Base-by-base conservation (phyloP, 2,113 vertebrate genomes). In the Callopanchax toddi region DNA sequence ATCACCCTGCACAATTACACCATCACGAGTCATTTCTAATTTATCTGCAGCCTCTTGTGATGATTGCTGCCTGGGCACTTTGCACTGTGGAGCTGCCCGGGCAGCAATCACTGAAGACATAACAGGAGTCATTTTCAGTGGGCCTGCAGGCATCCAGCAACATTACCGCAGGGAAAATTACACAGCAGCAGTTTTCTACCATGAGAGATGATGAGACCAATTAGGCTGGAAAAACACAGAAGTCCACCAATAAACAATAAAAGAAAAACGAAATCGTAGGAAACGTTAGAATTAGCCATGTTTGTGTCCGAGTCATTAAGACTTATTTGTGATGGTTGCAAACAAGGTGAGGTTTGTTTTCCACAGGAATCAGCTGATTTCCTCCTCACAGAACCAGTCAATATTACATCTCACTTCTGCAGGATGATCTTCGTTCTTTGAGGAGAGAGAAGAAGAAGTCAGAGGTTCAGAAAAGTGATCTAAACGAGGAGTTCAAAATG, bases 341-440 rank as follows among this genome's bases (percentile, higher is more conserved):
- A 85, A 78, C 61, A 74, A 68, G 50, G 22, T 62, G 92, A 97
- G 91, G 97, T 99, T 87, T 18, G 65, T 42, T 6, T 26, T 42
- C 1, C 9, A 10, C 20, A 17, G 5, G n/a, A n/a, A n/a, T n/a
- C 23, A 11, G 8, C 1, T 0, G 5, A 40, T 42, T 32, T 2
- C 8, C 20, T 22, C 39, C 17, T 10, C 53, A n/a, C 11, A 12
- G 8, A 1, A 23, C 8, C 1, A 13, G 12, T 37, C 17, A 36
- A 26, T 16, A 36, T 32, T 11, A 3, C 37, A 16, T 42, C 8
- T 42, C 29, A 57, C 13, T 6, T 78, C 26, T 36, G 50, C 84
- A 99, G 97, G 90, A 85, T 25, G 93, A 96, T 64, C 82, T 94
- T 60, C 92, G 92, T 36, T 88, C 86, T 76, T 80, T 93, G 77